These are phyloP conservation scores for Dysdera silvatica DNA, from an alignment of 1,140 invertebrate species.

Conservation along the genomic window DNA sequence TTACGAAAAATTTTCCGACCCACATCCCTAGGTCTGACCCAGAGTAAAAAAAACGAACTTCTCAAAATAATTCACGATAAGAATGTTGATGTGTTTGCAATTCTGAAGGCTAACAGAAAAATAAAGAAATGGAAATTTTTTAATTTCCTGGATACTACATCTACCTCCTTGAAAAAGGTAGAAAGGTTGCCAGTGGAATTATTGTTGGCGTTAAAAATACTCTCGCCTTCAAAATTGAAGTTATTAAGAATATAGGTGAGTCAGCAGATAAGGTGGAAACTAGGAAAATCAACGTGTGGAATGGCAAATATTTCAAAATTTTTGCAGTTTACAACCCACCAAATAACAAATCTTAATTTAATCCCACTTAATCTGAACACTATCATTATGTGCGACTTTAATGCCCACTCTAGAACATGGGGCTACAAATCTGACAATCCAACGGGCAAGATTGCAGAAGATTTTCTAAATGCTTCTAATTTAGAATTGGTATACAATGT, in stretches of 20 bases:
- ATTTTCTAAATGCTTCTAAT: constrained; percentile 7
- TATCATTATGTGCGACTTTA: not conserved
- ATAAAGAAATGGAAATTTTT: not conserved
- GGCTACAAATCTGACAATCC: not conserved
- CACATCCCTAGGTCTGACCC: no score
- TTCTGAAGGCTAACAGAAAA: not conserved
- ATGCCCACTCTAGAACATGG: constrained; percentile 1
- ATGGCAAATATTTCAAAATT: not conserved
- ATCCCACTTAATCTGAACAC: not conserved
- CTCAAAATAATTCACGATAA: no score
- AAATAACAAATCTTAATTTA: not conserved
- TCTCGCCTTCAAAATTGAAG: not conserved
- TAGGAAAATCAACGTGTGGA: not conserved
- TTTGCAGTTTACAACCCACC: not conserved
- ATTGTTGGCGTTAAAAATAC: constrained; percentile 2
- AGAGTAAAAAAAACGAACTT: constrained; percentile 75
- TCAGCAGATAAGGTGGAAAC: not conserved
- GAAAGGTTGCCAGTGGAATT: not conserved
- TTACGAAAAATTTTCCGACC: no score
- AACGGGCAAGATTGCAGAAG: not conserved
- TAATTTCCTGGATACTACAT: not conserved
- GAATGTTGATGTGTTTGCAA: not conserved
- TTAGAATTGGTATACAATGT: constrained; percentile 6
- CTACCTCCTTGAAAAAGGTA: not conserved
- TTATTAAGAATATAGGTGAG: not conserved